phyloP scores from a whole-genome alignment of 2,797 vertebrate genomes.

The Pseudopleuronectes americanus region DNA sequence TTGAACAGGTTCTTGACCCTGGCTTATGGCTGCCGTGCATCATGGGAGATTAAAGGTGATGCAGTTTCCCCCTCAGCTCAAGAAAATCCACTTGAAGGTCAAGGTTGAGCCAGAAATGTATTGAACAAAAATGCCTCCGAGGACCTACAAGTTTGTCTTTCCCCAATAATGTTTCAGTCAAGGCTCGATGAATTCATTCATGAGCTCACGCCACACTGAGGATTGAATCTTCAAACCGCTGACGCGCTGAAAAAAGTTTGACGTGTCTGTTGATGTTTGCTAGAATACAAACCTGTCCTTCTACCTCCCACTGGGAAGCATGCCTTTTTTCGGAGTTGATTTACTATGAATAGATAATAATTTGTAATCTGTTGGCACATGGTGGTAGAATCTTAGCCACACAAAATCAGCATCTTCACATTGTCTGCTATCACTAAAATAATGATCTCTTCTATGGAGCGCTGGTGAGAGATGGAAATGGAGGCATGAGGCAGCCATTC shows the following conservation, averaged over 20 bases:
- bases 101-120: not conserved
- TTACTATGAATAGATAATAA: too few relatives aligned
- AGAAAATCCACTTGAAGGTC: constrained; percentile 23
- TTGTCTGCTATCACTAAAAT: too few relatives aligned
- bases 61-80: constrained; percentile 23
- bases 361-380: too few relatives aligned
- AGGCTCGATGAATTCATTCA: constrained; percentile 25
- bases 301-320: too few relatives aligned
- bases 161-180: not conserved
- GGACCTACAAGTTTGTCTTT: not conserved
- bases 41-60: constrained; percentile 31
- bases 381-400: too few relatives aligned
- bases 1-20: constrained; percentile 30
- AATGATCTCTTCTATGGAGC: too few relatives aligned
- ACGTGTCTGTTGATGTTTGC: not conserved
- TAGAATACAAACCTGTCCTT: too few relatives aligned
- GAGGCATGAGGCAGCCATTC: too few relatives aligned
- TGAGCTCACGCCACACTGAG: not conserved
- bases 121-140: constrained; percentile 1
- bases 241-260: not conserved
- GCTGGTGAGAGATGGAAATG: too few relatives aligned
- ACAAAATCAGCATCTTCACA: too few relatives aligned
- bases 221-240: not conserved
- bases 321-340: too few relatives aligned
- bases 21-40: constrained; percentile 31